phyloP scores from a whole-genome alignment of 2,888 invertebrate genomes.

The Drosophila nigritarsus region DNA sequence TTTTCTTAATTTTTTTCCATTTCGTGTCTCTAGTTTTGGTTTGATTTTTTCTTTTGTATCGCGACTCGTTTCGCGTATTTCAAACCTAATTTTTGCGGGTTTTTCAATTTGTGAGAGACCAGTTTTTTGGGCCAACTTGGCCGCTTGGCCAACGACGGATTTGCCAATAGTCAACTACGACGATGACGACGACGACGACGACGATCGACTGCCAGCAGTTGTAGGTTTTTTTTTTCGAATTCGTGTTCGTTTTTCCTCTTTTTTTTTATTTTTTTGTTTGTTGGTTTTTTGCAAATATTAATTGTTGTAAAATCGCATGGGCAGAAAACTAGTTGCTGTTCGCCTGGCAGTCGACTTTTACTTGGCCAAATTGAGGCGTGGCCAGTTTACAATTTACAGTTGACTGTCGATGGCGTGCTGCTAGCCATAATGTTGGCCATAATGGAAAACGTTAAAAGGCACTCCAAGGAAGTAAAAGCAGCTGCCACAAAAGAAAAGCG shows the following conservation, averaged over 20 bases:
- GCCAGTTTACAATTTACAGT: conserved; percentile 35
- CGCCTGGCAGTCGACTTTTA: conserved; percentile 68
- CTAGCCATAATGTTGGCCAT: conserved; percentile 60
- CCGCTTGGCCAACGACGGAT: conserved; percentile 62
- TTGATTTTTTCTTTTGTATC: conserved; percentile 28
- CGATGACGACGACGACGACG: conserved; percentile 11
- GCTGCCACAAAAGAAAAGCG: conserved; percentile 22
- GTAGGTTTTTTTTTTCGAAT: conserved; percentile 46
- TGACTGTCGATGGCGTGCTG: conserved; percentile 38
- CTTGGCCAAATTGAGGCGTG: conserved; percentile 77
- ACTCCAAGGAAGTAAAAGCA: conserved; percentile 74
- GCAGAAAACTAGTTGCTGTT: conserved; percentile 65
- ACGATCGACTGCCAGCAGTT: conserved; percentile 51
- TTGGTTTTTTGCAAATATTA: conserved; percentile 67
- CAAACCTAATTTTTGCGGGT: conserved; percentile 72
- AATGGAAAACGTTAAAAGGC: conserved; percentile 47
- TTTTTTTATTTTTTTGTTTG: conserved; percentile 25
- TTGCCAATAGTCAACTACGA: conserved; percentile 64
- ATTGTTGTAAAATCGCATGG: conserved; percentile 65
- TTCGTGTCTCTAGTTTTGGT: conserved; percentile 1
- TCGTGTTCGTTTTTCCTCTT: conserved; percentile 28
- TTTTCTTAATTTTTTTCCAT: conserved; percentile 32
- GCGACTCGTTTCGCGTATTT: conserved; percentile 56
- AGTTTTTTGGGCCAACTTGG: conserved; percentile 61
- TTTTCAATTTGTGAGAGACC: conserved; percentile 73